Evolutionary conservation across 2,797 vertebrate genomes (phyloP).

Genomic region (Botia almorhae): DNA sequence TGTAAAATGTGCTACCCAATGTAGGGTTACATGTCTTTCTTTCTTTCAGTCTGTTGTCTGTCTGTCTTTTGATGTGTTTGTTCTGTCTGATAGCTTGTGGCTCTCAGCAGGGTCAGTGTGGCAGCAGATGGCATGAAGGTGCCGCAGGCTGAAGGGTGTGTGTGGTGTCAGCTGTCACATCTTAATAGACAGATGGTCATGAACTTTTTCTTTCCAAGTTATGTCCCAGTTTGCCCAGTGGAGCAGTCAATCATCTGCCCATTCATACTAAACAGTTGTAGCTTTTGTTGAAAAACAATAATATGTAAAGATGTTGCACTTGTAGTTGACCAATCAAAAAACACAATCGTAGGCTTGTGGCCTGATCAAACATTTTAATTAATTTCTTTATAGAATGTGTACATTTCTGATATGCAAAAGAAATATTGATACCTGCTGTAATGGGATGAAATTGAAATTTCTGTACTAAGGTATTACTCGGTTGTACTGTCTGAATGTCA

Average conservation of each 20-base stretch:
- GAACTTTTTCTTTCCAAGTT: slow-evolving; percentile 50
- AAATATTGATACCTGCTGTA: too few species aligned
- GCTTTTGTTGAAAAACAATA: too few species aligned
- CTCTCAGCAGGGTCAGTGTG: slow-evolving; percentile 51
- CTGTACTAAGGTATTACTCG: too few species aligned
- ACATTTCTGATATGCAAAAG: too few species aligned
- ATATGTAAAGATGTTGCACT: too few species aligned
- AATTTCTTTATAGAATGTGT: too few species aligned
- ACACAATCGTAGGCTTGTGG: too few species aligned
- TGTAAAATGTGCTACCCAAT: too few species aligned
- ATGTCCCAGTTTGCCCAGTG: slow-evolving; percentile 37
- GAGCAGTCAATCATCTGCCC: slow-evolving; percentile 15
- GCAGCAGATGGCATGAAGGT: slow-evolving; percentile 52
- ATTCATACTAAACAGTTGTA: neutral
- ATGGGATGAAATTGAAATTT: too few species aligned
- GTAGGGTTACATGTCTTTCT: neutral
- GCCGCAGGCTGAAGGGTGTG: slow-evolving; percentile 35
- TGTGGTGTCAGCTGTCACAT: slow-evolving; percentile 54
- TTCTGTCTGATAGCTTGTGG: slow-evolving; percentile 37
- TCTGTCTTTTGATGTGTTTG: slow-evolving; percentile 10
- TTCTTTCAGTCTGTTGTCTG: slow-evolving; percentile 32
- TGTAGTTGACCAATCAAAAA: too few species aligned
- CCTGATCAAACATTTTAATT: too few species aligned
- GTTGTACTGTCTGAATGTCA: too few species aligned
- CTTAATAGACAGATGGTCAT: slow-evolving; percentile 56